A percentile compares a stretch with the other conserved stretches of the same genome.
These are phyloP conservation scores for Henricia sp. DNA, from an alignment of 53 echinoderm and acorn worm species.

Conservation along the genomic window DNA sequence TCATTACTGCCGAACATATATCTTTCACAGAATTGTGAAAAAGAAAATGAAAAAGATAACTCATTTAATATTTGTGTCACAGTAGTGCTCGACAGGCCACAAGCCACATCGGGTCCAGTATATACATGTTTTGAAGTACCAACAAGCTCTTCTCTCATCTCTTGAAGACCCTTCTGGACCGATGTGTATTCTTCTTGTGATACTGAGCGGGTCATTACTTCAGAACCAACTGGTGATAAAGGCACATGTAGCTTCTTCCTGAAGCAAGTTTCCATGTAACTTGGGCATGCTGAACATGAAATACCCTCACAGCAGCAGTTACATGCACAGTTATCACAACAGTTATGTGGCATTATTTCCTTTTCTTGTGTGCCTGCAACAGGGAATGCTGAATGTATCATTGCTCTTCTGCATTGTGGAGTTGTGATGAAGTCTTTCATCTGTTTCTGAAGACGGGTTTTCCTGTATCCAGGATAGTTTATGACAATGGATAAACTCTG, in stretches of 20 bases:
- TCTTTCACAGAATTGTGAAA: constrained; percentile 20
- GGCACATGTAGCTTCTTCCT: not conserved
- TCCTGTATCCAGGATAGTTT: not conserved
- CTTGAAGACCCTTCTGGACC: not conserved
- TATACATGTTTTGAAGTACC: constrained; percentile 4
- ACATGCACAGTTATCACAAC: constrained; percentile 28
- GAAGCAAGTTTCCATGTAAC: not conserved
- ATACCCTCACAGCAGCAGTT: constrained; percentile 32
- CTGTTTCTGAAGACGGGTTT: not conserved
- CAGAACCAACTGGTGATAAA: not conserved
- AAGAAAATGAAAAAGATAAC: not conserved
- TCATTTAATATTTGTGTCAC: not conserved
- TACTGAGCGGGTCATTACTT: not conserved
- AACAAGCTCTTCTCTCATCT: not conserved
- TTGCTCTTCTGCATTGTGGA: not conserved
- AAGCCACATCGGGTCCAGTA: not conserved
- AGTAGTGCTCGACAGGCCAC: not conserved
- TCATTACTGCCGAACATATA: not conserved
- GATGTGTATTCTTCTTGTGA: not conserved
- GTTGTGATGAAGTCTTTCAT: not conserved
- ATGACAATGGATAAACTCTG: constrained; percentile 50
- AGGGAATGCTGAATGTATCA: not conserved
- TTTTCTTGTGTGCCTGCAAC: not conserved
- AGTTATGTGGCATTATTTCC: constrained; percentile 3
- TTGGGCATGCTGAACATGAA: not conserved